Percentiles rank a stretch among this genome's conserved stretches.
These are phyloP conservation scores for Hydrochoerus hydrochaeris DNA, from an alignment of 2,113 vertebrate genomes.

Conservation along the genomic window DNA sequence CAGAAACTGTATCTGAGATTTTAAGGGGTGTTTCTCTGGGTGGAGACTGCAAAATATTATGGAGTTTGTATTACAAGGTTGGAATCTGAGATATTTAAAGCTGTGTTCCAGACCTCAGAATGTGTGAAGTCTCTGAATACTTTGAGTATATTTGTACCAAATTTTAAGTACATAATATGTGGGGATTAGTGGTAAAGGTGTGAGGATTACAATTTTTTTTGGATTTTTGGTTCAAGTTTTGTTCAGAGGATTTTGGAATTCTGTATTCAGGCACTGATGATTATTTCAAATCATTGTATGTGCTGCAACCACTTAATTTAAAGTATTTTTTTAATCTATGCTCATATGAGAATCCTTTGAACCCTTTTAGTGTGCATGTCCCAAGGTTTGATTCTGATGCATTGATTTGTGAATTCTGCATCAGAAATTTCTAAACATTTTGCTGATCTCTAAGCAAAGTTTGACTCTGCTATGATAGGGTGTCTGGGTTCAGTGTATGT, in stretches of 20 bases:
- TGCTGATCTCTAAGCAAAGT: not conserved
- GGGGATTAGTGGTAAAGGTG: not conserved
- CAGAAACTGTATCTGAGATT: not conserved
- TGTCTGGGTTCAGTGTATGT: not conserved
- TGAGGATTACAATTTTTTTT: slow-evolving; percentile 7
- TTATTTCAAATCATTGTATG: not conserved
- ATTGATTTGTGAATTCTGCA: not conserved
- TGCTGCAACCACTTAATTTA: not conserved
- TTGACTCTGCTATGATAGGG: not conserved
- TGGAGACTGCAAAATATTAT: not conserved
- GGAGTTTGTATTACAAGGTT: slow-evolving; percentile 1
- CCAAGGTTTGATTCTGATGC: not conserved
- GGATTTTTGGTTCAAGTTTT: slow-evolving; percentile 39
- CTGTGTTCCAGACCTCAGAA: not conserved
- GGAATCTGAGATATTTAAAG: not conserved
- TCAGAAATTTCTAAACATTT: not conserved
- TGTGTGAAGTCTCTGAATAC: slow-evolving; percentile 14
- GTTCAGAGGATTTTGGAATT: not conserved
- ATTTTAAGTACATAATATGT: not conserved
- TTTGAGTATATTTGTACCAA: not conserved
- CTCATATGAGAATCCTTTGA: slow-evolving; percentile 1
- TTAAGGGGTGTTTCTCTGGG: not conserved
- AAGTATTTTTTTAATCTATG: not conserved
- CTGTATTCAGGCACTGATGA: not conserved
- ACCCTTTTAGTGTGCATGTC: not conserved